Base-by-base conservation (phyloP, 2,113 vertebrate species). In the Brachyhypopomus occidentalis region DNA sequence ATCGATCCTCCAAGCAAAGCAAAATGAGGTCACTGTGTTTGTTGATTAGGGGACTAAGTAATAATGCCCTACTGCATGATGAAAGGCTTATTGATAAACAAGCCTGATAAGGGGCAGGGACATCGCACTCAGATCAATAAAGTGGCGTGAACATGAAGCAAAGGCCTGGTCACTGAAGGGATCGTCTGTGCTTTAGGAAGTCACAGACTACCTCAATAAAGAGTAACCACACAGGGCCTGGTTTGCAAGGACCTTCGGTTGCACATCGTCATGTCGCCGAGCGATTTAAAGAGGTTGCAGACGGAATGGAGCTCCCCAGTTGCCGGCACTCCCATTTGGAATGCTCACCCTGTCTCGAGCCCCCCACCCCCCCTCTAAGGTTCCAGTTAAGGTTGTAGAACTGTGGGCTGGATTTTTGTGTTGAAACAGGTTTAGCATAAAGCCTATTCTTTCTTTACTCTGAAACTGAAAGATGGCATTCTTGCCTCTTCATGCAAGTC, bases 61-160 rank as follows among this genome's bases (percentile, higher is more conserved):
- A 20, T 38, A 38, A 69, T 69, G 38, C 34, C 38, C 66, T n/a
- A 22, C 22, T 12, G 14, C 63, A 58, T 58, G 64, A 69, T 11
- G 7, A 58, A 78, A 78, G 27, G 64, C 76, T 66, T 66, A 56
- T 36, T 78, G 48, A 78, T 19, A 45, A 38, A n/a, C 66, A 38
- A 70, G 34, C 66, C 30, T 41, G 20, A 70, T 34, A 41, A 22
- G 66, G 41, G 66, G 8, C 66, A 4, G 66, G 19, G 36, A n/a
- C 66, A 70, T 41, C n/a, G 36, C 66, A 9, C 66, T 11, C 34
- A n/a, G 36, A 70, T 67, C 66, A 38, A 69, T 69, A 69, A 69
- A 20, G 41, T 36, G 56, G 55, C 67, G 27, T 58, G 64, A 34
- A 6, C 1, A 56, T 25, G 66, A 70, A 58, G 4, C 58, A 22